Evolutionary conservation across 2,888 invertebrate species (phyloP), one percentile per base, ranked within the genome.

Genomic region (Limenitis camilla): DNA sequence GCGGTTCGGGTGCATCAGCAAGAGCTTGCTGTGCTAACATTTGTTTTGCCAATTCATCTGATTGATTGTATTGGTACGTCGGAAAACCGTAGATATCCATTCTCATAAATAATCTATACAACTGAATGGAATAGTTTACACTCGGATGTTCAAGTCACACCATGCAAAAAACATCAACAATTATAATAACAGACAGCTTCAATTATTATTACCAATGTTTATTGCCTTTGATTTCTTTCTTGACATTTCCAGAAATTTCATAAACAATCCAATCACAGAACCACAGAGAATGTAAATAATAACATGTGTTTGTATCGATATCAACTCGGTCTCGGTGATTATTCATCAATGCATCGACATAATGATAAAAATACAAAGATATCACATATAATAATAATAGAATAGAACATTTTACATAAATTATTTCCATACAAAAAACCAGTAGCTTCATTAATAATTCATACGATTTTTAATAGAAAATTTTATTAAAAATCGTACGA

Each of bases 21-120:
- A 82, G 57, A 6, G 75, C 74, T 63, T 82, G 83, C 35, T 84
- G 84, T 5, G 78, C 76, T 57, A 73, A 78, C 73, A 84, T 75
- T 73, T 84, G 83, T 60, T 80, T 80, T 0, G 77, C 72, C 31
- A 83, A 58, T 64, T 84, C 82, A 62, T 81, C 84, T 0, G 79
- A 71, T 57, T 79, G 80, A 54, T 69, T 76, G 60, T 78, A 83
- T 53, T 72, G 78, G 64, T 70, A 81, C 42, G 73, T 58, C 7
- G 73, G 67, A 63, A 77, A 84, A 10, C 80, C 81, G 62, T 81
- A 85, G 32, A 84, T 66, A 72, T 83, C 77, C 85, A 86, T 84
- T 59, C 63, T 50, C 40, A 33, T 45, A 30, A 8, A 28, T 8
- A 4, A 36, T 11, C 5, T 7, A 9, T 9, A 35, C n/a, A n/a